Base-by-base conservation (phyloP, 2,113 vertebrate species). In the Delphinus delphis region DNA sequence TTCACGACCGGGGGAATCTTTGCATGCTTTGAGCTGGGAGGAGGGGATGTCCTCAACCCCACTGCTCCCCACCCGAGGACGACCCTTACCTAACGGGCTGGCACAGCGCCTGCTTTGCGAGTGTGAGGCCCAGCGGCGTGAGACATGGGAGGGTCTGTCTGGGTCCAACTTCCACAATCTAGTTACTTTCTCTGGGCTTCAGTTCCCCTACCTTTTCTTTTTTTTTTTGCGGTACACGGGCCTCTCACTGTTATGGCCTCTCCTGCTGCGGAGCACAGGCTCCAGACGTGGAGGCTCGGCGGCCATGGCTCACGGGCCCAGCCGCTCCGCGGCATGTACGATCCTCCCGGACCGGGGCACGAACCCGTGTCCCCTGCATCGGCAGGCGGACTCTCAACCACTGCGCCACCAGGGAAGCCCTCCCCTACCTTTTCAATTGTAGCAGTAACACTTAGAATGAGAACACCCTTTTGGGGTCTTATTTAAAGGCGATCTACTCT, bases 41-140 rank as follows among this genome's bases (percentile, higher is more conserved):
- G 18, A 31, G 13, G 38, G 21, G 21, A 14, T 13, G 21, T 33
- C 68, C 18, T 44, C 15, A 25, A 60, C 6, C 10, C 8, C 20
- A 11, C 3, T 31, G 68, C 70, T 36, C 41, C 63, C 50, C 1
- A 3, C 31, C 44, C 0, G 3, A 47, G 79, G 63, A 28, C 13
- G 1, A 6, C 47, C 33, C 1, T 14, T 3, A n/a, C 17, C 41
- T 12, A n/a, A 31, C 2, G 26, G 21, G 10, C 2, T 11, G 38
- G 55, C 44, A 17, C 50, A 4, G 8, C 4, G 7, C 15, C 28
- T 6, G 13, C 41, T 36, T 58, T 86, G 58, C 0, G 10, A 20
- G 25, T 13, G 2, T 2, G 3, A 0, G 1, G 18, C 44, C 5
- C 1, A 3, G 31, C 0, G 33, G 26, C 31, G 0, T 20, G 73